Percentiles rank a stretch among this genome's conserved stretches.
These are phyloP conservation scores for Porites lobata DNA, from an alignment of 92 coral and sea anemone species.

Conservation along the genomic window DNA sequence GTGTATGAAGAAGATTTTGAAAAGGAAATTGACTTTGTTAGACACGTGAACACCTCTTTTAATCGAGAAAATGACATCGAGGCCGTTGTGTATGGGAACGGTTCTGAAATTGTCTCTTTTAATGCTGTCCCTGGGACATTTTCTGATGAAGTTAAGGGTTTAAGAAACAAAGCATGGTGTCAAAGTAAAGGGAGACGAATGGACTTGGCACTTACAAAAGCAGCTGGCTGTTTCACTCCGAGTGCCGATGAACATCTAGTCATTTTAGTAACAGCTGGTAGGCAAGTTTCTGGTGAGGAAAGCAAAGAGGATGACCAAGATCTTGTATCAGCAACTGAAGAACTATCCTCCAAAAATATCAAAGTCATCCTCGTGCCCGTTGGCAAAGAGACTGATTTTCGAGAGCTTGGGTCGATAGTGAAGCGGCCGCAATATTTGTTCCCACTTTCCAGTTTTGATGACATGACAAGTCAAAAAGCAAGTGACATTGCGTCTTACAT, in stretches of 20 bases:
- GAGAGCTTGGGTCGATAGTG: constrained; percentile 20
- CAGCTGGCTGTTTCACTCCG: background rate
- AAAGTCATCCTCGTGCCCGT: constrained; percentile 19
- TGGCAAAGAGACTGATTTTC: constrained; percentile 11
- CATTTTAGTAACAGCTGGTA: constrained; percentile 8
- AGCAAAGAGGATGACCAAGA: background rate
- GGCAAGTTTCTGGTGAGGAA: background rate
- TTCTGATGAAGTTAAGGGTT: background rate
- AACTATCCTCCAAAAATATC: background rate
- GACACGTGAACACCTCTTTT: background rate
- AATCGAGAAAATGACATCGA: background rate
- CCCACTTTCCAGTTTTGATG: constrained; percentile 2
- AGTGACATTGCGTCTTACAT: background rate
- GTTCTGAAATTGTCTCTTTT: background rate
- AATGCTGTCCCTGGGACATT: background rate
- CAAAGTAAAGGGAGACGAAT: background rate
- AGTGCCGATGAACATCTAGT: background rate
- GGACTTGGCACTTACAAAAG: background rate
- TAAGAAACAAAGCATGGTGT: background rate
- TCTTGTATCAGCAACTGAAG: background rate
- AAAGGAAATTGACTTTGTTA: constrained; percentile 7
- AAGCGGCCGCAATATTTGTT: constrained; percentile 6
- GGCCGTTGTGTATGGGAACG: background rate
- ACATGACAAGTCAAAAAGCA: background rate
- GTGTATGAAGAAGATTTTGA: constrained; percentile 3